Base-by-base conservation (phyloP, 1,140 invertebrate species). In the Trinorchestia longiramus region DNA sequence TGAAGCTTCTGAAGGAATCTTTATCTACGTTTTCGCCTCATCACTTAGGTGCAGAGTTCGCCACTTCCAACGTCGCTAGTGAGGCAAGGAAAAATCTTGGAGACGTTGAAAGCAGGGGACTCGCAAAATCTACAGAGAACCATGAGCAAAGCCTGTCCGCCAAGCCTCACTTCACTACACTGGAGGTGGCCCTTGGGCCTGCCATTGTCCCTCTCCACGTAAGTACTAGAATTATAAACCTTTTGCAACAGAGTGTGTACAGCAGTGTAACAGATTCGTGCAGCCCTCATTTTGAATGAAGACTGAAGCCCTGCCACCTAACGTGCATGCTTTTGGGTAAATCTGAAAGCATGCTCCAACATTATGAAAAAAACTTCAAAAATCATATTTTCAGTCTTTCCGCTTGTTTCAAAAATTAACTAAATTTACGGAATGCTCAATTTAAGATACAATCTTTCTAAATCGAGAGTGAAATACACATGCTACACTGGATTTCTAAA, bases 131-230 rank as follows among this genome's bases (percentile, higher is more conserved):
- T 43, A 28, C 88, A 42, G 92, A 94, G 0, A 36, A 6, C 41
- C 41, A 19, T 11, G 92, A 94, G 40, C 43, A 45, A 40, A 28
- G 28, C 3, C 41, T 8, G 41, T 4, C 6, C 3, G 36, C 88
- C 3, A 44, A 94, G 44, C 92, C 92, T 94, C 92, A 94, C 40
- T 94, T 94, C 92, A 94, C 92, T 6, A 94, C 92, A 19, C 44
- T 96, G 15, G 95, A 96, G 53, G 45, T 91, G 3, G 95, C 87
- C n/a, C 87, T 96, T 43, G 95, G 95, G 15, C 95, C 95, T n/a
- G 95, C 95, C 53, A 92, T 96, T 42, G 43, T 96, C 40, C 95
- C 95, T 40, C 90, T 96, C 87, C 45, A 96, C 43, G 95, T 88
- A 43, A 96, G 95, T 96, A 47, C 43, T 41, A 94, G 15, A 77